Evolutionary conservation across 2,888 invertebrate species (phyloP).

Genomic region (Zonitis immaculata): DNA sequence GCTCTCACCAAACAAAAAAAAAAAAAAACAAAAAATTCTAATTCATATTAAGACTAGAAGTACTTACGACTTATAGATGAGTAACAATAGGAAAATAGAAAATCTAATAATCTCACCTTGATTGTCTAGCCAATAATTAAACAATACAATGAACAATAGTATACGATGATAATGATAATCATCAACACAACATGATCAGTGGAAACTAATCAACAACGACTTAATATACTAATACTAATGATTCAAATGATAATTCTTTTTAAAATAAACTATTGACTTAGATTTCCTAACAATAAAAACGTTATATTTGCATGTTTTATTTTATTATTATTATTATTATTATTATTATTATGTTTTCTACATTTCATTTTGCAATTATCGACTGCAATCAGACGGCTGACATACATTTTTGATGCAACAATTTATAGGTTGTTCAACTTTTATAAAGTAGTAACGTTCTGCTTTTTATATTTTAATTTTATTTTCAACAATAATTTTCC

Average conservation of each 20-base stretch:
- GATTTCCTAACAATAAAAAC: conserved; percentile 8
- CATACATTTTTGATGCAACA: conserved; percentile 16
- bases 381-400: conserved; percentile 16
- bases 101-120: conserved; percentile 5
- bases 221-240: no score
- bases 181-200: no score
- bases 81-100: no score
- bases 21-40: no score
- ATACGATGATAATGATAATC: no score
- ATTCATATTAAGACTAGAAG: no score
- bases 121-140: conserved; percentile 2
- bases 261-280: conserved; percentile 7
- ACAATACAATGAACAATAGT: conserved; percentile 1
- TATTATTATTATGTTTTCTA: no score
- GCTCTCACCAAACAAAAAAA: no score
- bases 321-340: no score
- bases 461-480: background rate
- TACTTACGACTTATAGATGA: no score
- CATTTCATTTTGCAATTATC: conserved; percentile 18
- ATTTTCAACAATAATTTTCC: no score
- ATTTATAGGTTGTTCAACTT: conserved; percentile 17
- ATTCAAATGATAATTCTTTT: background rate
- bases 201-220: background rate
- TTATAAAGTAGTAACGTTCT: background rate
- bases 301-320: conserved; percentile 16